Percentiles rank a stretch among this genome's conserved stretches.
Conservation (phyloP, 2,888 invertebrate species). For the Periphyllus acericola region DNA sequence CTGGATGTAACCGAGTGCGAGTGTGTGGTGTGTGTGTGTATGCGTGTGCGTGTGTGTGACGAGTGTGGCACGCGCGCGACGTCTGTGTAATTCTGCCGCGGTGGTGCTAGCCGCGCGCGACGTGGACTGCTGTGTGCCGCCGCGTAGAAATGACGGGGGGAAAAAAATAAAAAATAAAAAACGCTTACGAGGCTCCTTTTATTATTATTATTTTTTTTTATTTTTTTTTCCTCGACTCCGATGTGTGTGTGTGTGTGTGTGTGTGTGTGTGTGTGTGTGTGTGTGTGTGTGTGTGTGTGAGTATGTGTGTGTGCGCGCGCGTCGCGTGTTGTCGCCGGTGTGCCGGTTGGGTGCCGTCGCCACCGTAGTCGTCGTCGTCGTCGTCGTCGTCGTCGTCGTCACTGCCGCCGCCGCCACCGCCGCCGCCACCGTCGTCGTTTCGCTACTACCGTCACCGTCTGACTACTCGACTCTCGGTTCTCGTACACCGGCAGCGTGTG, state of each 20-base stretch:
- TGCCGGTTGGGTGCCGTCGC: constrained; percentile 3
- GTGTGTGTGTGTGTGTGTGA: neutral
- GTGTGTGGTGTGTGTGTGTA: neutral
- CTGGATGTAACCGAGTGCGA: constrained; percentile 21
- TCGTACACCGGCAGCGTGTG: constrained; percentile 35
- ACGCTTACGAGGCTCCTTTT: constrained; percentile 23
- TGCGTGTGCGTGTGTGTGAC: neutral
- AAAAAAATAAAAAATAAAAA: neutral
- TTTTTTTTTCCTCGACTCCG: constrained; percentile 15
- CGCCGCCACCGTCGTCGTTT: neutral
- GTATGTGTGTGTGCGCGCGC: constrained; percentile 13
- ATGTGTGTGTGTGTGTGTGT: constrained; percentile 5
- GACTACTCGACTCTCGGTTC: constrained; percentile 5
- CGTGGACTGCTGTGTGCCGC: constrained; percentile 9
- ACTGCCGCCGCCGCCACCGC: neutral
- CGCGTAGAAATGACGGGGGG: neutral
- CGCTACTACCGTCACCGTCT: constrained; percentile 17
- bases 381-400: neutral
- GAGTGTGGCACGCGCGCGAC: constrained; percentile 45
- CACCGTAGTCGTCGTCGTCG: neutral
- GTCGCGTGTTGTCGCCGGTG: constrained; percentile 30
- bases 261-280: neutral
- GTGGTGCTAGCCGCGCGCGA: constrained; percentile 6
- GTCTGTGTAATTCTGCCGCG: constrained; percentile 24
- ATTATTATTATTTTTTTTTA: constrained; percentile 1